Evolutionary conservation across 2,888 invertebrate species (phyloP), one percentile per base, ranked within the genome.

Genomic region (Diogma glabrata): DNA sequence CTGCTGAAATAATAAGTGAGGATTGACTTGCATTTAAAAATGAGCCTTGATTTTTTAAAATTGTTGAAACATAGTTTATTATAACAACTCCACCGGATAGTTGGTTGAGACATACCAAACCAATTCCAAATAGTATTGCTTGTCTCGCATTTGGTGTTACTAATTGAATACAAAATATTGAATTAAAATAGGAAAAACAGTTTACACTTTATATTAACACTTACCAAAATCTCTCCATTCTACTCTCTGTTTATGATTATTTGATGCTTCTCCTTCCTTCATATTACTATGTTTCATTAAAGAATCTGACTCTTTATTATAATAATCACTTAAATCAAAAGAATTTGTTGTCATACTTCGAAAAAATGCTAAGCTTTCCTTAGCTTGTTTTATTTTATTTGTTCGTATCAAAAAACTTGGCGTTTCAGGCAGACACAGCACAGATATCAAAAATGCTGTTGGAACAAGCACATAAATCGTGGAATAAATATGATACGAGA

Each of bases 1-100:
- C 66, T 1, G 55, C 20, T 4, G 65, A 70, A 28, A 70, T 66
- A 6, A 67, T 54, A 3, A 69, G 67, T 5, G 70, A 64, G 0
- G 65, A 61, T 17, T 61, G 46, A 4, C 61, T 63, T 1, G 70
- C 65, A 1, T 62, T 46, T 12, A 70, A 40, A 47, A 55, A 65
- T 10, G 67, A 66, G 0, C 69, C 70, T 7, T 67, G 58, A 51
- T 64, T 55, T 24, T 62, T 22, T 40, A 70, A 70, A 16, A 70
- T 69, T 4, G 59, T 57, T 1, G 67, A 66, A 4, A 69, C 65
- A 24, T 67, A 69, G 52, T 63, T 69, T 9, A 70, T 49, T 64
- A 69, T 62, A 3, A 65, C 67, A 48, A 67, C 70, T 51, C 65
- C 64, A 14, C 69, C 69, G 50, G 64, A 65, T 22, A 63, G 56